Evolutionary conservation across 1,140 invertebrate species (phyloP).

Genomic region (Diachasma alloeum): DNA sequence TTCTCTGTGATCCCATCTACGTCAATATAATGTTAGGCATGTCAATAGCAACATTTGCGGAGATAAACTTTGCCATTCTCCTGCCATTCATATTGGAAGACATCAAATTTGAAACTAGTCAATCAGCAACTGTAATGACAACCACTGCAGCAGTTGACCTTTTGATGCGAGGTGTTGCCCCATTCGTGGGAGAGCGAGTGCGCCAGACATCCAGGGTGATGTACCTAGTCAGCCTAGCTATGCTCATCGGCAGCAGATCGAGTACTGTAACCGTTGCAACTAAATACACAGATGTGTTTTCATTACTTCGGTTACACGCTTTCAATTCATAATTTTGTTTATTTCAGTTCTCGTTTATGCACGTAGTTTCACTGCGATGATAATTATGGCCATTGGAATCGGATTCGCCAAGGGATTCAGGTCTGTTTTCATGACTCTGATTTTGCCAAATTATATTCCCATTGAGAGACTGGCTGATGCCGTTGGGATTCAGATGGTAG

Average conservation of each 20-base stretch:
- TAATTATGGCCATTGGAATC: constrained; percentile 51
- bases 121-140: constrained; percentile 72
- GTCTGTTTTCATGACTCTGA: constrained; percentile 74
- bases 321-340: constrained; percentile 19
- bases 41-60: constrained; percentile 73
- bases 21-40: constrained; percentile 75
- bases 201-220: constrained; percentile 73
- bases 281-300: neutral
- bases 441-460: constrained; percentile 74
- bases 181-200: constrained; percentile 71
- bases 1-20: constrained; percentile 68
- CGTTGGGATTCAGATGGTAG: constrained; percentile 71
- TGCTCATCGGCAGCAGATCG: constrained; percentile 71
- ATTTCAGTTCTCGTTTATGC: constrained; percentile 65
- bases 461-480: constrained; percentile 71
- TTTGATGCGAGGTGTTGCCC: constrained; percentile 67
- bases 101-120: constrained; percentile 63
- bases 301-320: neutral
- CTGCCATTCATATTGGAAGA: constrained; percentile 74
- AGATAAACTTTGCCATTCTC: constrained; percentile 74
- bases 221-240: constrained; percentile 72
- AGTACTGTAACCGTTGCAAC: constrained; percentile 63
- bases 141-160: constrained; percentile 68
- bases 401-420: constrained; percentile 75
- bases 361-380: constrained; percentile 44